phyloP scores from a whole-genome alignment of 2,797 vertebrate genomes.

The Emys orbicularis region DNA sequence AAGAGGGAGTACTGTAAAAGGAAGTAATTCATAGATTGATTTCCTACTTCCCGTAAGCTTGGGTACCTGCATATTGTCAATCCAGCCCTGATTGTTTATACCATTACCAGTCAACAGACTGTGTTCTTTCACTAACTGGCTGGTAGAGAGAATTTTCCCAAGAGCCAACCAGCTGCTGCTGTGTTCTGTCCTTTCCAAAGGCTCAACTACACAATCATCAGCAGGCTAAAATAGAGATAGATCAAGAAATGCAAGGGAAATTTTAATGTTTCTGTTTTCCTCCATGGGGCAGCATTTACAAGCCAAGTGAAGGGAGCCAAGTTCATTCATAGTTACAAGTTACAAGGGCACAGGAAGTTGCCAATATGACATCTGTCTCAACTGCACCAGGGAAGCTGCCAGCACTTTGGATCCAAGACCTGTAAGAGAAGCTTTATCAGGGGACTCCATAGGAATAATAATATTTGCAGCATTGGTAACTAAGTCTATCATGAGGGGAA shows the following conservation, averaged over 20 bases:
- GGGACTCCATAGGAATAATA: not conserved
- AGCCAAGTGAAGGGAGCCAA: not conserved
- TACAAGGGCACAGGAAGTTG: constrained; percentile 6
- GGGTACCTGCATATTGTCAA: constrained; percentile 42
- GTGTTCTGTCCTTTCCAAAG: constrained; percentile 41
- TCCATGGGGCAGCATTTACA: not conserved
- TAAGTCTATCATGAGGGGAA: not conserved
- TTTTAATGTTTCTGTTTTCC: not conserved
- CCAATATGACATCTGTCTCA: not conserved
- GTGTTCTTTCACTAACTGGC: constrained; percentile 53
- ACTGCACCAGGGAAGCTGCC: not conserved
- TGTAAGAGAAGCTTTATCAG: not conserved
- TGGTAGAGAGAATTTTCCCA: constrained; percentile 45
- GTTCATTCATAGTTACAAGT: not conserved
- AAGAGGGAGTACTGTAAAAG: constrained; percentile 1
- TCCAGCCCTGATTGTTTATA: constrained; percentile 63
- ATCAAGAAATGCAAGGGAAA: not conserved
- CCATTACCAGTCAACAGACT: constrained; percentile 47
- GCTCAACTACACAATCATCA: not conserved
- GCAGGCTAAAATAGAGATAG: not conserved
- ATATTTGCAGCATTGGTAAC: not conserved
- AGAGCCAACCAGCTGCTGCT: constrained; percentile 59
- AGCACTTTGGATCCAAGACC: not conserved
- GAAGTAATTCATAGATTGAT: constrained; percentile 27
- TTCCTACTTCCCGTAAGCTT: constrained; percentile 28